Base-by-base conservation (phyloP, 2,888 invertebrate genomes). In the Harpagoxenus sublaevis region DNA sequence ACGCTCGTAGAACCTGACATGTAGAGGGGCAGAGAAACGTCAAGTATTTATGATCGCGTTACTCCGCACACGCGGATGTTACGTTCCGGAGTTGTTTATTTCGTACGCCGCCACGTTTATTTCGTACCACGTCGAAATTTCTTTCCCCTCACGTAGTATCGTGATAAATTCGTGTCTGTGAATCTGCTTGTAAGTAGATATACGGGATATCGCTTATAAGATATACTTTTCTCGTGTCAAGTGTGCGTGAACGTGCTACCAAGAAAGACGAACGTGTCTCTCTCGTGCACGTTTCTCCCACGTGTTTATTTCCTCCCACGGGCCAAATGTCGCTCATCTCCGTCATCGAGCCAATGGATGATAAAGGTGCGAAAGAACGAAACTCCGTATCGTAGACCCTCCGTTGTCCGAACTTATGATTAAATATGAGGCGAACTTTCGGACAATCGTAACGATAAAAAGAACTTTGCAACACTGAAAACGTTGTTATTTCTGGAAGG, bases 321-420 rank as follows among this genome's bases (percentile, higher is more conserved):
- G 45, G 6, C 71, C 71, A 73, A 81, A 81, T 81, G 79, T 81
- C 79, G 60, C 79, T 81, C 75, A 63, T 75, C 79, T 73, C 79
- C 79, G 73, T 81, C 48, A 60, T 81, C 57, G 79, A 81, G 45
- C 73, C 79, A 2, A 28, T 73, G 48, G 60, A 79, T 70, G 70
- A 79, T 31, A 70, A 45, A 81, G 79, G 79, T 81, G 79, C 71
- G 73, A 66, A 53, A 45, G 8, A 45, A 45, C 15, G 4, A 28
- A 48, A 48, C 2, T 0, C n/a, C 45, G 5, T 3, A 8, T 12
- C 45, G 5, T 3, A 8, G 18, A 9, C 2, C 28, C 28, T 5
- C 1, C 18, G 18, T 48, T 48, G 28, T 18, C 23, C 15, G 6
- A 68, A 48, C 23, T 45, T 5, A 15, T 45, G 2, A 23, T 2